Evolutionary conservation across 2,888 invertebrate species (phyloP).

Genomic region (Tachina lurida): DNA sequence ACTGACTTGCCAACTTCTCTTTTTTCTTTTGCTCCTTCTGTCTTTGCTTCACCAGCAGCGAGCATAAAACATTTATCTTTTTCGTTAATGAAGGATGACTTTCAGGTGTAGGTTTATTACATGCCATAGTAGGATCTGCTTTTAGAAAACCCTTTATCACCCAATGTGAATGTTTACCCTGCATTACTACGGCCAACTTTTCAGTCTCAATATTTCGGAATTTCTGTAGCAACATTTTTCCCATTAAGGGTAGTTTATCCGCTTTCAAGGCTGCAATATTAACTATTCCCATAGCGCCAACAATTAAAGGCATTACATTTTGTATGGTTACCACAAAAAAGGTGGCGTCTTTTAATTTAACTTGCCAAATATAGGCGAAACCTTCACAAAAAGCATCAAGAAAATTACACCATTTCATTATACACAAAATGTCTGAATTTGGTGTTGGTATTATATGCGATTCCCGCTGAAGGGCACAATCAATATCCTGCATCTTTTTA

Average conservation of each 20-base stretch:
- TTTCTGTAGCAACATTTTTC: conserved; percentile 77
- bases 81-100: conserved; percentile 81
- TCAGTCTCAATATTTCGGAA: conserved; percentile 75
- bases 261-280: conserved; percentile 77
- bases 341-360: conserved; percentile 75
- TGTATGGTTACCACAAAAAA: conserved; percentile 79
- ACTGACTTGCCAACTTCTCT: conserved; percentile 34
- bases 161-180: conserved; percentile 79
- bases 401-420: conserved; percentile 81
- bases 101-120: conserved; percentile 81
- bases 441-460: conserved; percentile 80
- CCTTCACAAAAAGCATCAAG: conserved; percentile 79
- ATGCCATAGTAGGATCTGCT: conserved; percentile 77
- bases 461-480: conserved; percentile 79
- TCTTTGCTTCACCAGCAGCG: conserved; percentile 80
- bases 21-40: conserved; percentile 75
- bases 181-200: conserved; percentile 80
- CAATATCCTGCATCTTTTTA: conserved; percentile 82
- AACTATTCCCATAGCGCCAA: conserved; percentile 78
- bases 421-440: conserved; percentile 80
- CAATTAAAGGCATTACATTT: conserved; percentile 80
- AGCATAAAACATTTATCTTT: conserved; percentile 81
- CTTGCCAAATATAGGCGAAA: conserved; percentile 80
- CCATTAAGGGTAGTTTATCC: conserved; percentile 77
- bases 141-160: conserved; percentile 79